Percentiles rank a stretch among this genome's conserved stretches.
Evolutionary conservation across 2,113 vertebrate genomes (phyloP).

Genomic region (Percina caprodes): DNA sequence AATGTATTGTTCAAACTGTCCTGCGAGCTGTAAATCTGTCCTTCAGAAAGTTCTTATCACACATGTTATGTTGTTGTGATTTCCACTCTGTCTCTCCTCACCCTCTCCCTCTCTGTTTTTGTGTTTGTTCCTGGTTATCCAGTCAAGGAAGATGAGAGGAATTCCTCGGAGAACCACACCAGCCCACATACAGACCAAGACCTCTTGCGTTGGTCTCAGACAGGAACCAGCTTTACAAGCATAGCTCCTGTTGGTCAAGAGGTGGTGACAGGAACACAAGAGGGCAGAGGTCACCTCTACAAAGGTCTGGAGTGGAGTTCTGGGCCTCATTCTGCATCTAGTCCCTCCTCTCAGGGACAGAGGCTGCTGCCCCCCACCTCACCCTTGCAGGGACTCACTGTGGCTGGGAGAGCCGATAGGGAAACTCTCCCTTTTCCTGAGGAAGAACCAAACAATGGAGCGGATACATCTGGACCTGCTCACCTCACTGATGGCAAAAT

Average conservation of each 20-base stretch:
- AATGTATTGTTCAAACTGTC: slow-evolving; percentile 29
- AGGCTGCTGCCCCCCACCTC: slow-evolving; percentile 47
- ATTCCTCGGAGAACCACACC: slow-evolving; percentile 59
- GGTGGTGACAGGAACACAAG: neutral
- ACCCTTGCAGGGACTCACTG: slow-evolving; percentile 47
- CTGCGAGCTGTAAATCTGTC: slow-evolving; percentile 34
- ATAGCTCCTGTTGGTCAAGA: slow-evolving; percentile 34
- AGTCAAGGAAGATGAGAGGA: slow-evolving; percentile 73
- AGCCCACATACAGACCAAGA: slow-evolving; percentile 24
- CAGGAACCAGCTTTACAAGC: slow-evolving; percentile 48
- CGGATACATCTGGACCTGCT: slow-evolving; percentile 81
- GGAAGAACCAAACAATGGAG: slow-evolving; percentile 84
- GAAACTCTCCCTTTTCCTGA: slow-evolving; percentile 79
- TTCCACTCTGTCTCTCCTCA: slow-evolving; percentile 56
- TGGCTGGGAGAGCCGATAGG: slow-evolving; percentile 74
- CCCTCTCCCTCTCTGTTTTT: slow-evolving; percentile 46
- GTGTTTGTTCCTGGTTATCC: slow-evolving; percentile 65
- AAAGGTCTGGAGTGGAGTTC: slow-evolving; percentile 16
- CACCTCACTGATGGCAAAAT: slow-evolving; percentile 38
- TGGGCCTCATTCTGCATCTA: slow-evolving; percentile 10
- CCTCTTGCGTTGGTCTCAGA: slow-evolving; percentile 21
- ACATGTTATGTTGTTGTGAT: slow-evolving; percentile 50
- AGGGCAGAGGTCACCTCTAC: slow-evolving; percentile 32
- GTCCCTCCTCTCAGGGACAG: slow-evolving; percentile 32
- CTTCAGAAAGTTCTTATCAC: slow-evolving; percentile 65